phyloP scores from a whole-genome alignment of 2,113 vertebrate species.

The Protobothrops mucrosquamatus region DNA sequence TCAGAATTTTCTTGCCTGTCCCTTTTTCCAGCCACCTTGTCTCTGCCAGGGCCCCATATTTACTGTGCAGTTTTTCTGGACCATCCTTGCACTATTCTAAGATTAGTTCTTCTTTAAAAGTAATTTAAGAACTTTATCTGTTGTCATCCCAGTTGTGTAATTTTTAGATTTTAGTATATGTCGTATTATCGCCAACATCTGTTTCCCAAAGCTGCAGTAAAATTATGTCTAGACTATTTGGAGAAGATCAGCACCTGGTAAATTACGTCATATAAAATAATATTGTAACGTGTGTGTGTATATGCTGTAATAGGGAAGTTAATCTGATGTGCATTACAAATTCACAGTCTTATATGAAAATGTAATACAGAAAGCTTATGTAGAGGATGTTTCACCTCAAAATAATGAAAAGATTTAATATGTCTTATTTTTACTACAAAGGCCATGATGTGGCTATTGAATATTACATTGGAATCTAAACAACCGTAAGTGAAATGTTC shows the following conservation, averaged over 20 bases:
- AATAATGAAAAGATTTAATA: background rate
- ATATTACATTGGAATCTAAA: background rate
- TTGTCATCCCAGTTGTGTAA: background rate
- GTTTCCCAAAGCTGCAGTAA: background rate
- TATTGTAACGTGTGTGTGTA: background rate
- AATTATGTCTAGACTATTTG: background rate
- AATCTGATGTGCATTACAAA: background rate
- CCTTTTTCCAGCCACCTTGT: background rate
- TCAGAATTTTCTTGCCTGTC: no score
- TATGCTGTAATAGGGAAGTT: background rate
- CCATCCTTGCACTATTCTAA: background rate
- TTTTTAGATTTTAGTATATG: background rate
- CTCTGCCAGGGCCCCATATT: background rate
- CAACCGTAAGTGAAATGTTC: no score
- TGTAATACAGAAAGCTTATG: background rate
- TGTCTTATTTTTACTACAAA: background rate
- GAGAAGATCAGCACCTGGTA: background rate
- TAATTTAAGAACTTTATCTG: background rate
- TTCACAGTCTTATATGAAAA: background rate
- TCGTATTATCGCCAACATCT: background rate
- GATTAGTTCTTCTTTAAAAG: constrained; percentile 9
- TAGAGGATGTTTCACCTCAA: background rate
- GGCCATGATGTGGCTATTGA: background rate
- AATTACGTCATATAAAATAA: background rate
- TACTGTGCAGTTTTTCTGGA: background rate